These are phyloP conservation scores for Brachionus rubens DNA, from an alignment of 1,140 invertebrate species.

Conservation along the genomic window DNA sequence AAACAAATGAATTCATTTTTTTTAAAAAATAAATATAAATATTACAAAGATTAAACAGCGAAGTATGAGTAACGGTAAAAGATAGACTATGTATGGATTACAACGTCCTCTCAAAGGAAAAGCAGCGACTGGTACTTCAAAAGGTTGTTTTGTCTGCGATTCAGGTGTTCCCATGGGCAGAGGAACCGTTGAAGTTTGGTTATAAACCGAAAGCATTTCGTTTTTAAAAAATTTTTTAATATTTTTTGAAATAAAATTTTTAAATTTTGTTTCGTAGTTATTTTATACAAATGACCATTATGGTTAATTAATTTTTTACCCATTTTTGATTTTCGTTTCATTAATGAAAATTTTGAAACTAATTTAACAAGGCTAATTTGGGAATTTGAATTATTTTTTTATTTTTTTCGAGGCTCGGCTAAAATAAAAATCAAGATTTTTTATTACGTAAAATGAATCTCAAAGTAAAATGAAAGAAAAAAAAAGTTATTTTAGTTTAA, in stretches of 20 bases:
- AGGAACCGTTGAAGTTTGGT: conserved; percentile 1
- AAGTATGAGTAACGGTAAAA: neutral
- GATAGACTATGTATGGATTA: conserved; percentile 16
- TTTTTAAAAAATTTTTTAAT: conserved; percentile 4
- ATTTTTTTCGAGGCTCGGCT: too few relatives aligned
- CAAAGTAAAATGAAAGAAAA: too few relatives aligned
- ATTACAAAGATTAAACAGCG: conserved; percentile 37
- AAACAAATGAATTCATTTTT: neutral
- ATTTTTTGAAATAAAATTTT: neutral
- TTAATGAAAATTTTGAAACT: neutral
- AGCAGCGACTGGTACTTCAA: conserved; percentile 22
- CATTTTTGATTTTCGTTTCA: conserved; percentile 1
- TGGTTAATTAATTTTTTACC: conserved; percentile 29
- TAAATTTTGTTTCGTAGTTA: neutral
- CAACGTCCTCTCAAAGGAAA: conserved; percentile 22
- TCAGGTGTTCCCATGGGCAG: neutral
- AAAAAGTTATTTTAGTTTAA: too few relatives aligned
- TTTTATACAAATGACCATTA: conserved; percentile 25
- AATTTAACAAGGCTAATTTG: conserved; percentile 41
- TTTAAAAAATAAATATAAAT: neutral
- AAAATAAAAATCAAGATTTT: too few relatives aligned
- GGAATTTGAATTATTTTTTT: neutral
- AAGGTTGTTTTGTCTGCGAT: neutral
- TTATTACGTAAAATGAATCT: too few relatives aligned
- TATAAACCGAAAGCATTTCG: neutral